phyloP scores from a whole-genome alignment of 2,888 invertebrate genomes.

The Tupiocoris notatus region DNA sequence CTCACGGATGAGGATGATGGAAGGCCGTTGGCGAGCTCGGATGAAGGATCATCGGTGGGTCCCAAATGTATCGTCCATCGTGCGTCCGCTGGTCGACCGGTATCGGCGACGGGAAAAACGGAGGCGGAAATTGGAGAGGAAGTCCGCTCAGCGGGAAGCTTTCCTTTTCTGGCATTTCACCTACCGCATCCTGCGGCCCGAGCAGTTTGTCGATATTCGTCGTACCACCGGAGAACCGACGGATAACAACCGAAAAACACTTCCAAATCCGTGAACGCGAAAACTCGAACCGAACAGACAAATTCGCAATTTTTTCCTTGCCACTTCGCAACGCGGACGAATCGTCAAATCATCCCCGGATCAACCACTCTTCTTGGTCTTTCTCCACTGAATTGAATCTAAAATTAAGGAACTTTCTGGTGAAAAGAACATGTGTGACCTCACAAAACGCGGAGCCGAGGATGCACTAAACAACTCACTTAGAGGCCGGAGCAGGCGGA shows the following conservation, averaged over 20 bases:
- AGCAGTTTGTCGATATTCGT: background rate
- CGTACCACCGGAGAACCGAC: background rate
- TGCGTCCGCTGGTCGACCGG: slow-evolving; percentile 62
- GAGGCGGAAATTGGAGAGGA: slow-evolving; percentile 53
- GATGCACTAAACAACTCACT: slow-evolving; percentile 39
- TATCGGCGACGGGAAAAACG: slow-evolving; percentile 61
- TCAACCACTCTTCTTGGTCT: background rate
- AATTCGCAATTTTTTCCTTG: too few relatives aligned
- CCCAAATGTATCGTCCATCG: slow-evolving; percentile 50
- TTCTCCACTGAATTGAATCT: background rate
- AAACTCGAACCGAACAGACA: too few relatives aligned
- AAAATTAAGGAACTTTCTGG: background rate
- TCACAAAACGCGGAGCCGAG: slow-evolving; percentile 22
- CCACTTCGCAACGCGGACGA: background rate
- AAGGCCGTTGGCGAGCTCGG: slow-evolving; percentile 49
- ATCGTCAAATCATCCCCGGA: background rate
- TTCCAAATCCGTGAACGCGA: background rate
- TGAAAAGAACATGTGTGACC: background rate
- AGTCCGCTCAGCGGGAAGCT: slow-evolving; percentile 48
- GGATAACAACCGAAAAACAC: background rate
- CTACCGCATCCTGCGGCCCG: slow-evolving; percentile 15
- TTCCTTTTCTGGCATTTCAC: slow-evolving; percentile 50
- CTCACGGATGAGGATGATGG: slow-evolving; percentile 50
- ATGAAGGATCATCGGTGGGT: slow-evolving; percentile 48
- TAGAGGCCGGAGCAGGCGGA: slow-evolving; percentile 7